These are phyloP conservation scores for Enchytraeus crypticus DNA, from an alignment of 2,888 invertebrate species.

Conservation along the genomic window DNA sequence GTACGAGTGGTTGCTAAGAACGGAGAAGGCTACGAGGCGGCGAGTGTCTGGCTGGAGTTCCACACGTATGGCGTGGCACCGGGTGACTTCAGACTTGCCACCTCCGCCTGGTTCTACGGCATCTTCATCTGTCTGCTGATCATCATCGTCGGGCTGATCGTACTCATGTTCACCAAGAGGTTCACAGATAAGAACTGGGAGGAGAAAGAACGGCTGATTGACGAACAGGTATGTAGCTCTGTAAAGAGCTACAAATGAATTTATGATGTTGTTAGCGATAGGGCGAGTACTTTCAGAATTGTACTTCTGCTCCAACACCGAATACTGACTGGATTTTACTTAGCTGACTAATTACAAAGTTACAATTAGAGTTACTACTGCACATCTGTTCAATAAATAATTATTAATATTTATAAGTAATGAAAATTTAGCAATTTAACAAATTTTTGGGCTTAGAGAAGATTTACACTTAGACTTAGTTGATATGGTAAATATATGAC, in stretches of 20 bases:
- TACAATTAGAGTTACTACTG: too few species aligned
- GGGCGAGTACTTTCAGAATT: not conserved
- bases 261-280: not conserved
- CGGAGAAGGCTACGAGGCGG: constrained; percentile 58
- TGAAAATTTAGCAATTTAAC: too few species aligned
- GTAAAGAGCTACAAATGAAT: not conserved
- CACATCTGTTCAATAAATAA: too few species aligned
- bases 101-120: constrained; percentile 28
- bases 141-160: constrained; percentile 21
- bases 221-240: not conserved
- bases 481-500: too few species aligned
- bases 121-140: constrained; percentile 24
- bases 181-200: constrained; percentile 23
- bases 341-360: too few species aligned
- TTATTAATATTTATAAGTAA: too few species aligned
- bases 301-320: not conserved
- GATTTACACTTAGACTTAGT: too few species aligned
- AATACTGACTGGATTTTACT: not conserved
- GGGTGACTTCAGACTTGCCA: constrained; percentile 14
- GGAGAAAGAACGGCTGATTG: constrained; percentile 18
- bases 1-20: constrained; percentile 84
- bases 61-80: constrained; percentile 25
- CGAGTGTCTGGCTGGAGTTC: constrained; percentile 55
- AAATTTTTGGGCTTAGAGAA: too few species aligned
- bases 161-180: constrained; percentile 22